Base-by-base conservation (phyloP, 2,113 vertebrate genomes). In the Mormoops blainvillei region DNA sequence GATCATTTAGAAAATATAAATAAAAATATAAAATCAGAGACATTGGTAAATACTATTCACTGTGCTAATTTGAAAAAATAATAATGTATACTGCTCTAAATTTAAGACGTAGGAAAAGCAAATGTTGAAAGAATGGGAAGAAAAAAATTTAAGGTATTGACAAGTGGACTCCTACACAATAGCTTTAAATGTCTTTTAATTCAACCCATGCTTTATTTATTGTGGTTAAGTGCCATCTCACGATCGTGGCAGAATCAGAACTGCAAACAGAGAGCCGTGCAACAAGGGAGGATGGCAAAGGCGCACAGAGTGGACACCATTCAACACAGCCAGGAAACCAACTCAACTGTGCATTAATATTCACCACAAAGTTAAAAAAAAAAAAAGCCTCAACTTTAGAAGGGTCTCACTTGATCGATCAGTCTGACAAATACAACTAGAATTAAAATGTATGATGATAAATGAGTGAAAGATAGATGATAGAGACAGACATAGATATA, bases 391-490 rank as follows among this genome's bases (percentile, higher is more conserved):
- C 26, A 92, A n/a, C 28, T 91, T 91, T 33, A 86, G n/a, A 89
- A 90, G 33, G 3, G 9, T 82, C 31, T 68, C 65, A 33, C 28
- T 73, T 76, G 52, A 93, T 36, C 36, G 1, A 76, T 85, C 43
- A 81, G 8, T 87, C 19, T 85, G 67, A 81, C 33, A 95, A 90
- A 81, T 63, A 52, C 41, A 90, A 70, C 24, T 28, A 81, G 82
- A 94, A 91, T 74, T 91, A 93, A 87, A 94, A 91, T 83, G 7
- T 33, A 65, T 84, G 14, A 87, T 86, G n/a, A 84, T 38, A 83
- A 15, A 48, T 48, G 56, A 33, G 5, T 58, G 56, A 92, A 95
- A 93, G 22, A 56, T 1, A 67, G 33, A 36, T 90, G 31, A 41
- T 18, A 87, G 41, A 61, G 2, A 78, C 5, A 45, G 36, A 63